These are phyloP conservation scores for Channa maculata DNA, from an alignment of 2,113 vertebrate species.

Conservation along the genomic window DNA sequence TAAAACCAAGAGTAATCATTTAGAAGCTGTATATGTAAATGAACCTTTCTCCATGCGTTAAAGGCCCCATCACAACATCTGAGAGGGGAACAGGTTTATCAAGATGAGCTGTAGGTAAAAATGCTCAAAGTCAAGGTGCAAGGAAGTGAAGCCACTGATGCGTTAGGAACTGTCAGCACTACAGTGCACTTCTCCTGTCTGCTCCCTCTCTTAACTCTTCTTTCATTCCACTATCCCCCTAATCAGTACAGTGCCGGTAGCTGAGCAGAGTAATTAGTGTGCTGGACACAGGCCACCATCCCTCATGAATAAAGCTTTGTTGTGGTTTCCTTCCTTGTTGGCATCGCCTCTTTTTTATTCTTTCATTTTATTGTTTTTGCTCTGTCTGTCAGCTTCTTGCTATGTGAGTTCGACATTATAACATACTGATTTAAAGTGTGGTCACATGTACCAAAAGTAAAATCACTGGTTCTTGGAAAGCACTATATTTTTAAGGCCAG, in stretches of 20 bases:
- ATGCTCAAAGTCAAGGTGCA: background rate
- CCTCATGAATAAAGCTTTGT: conserved; percentile 66
- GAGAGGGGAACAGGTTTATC: conserved; percentile 27
- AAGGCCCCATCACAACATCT: background rate
- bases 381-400: conserved; percentile 6
- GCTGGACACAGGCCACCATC: conserved; percentile 54
- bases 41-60: too few relatives aligned
- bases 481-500: conserved; percentile 44
- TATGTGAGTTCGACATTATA: conserved; percentile 19
- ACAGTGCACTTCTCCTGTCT: conserved; percentile 23
- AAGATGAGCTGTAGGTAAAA: conserved; percentile 6
- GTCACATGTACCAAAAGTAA: conserved; percentile 23
- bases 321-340: conserved; percentile 43
- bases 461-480: conserved; percentile 33
- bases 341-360: conserved; percentile 36
- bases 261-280: conserved; percentile 54
- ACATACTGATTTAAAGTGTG: conserved; percentile 29
- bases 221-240: conserved; percentile 40
- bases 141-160: conserved; percentile 48
- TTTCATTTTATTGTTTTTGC: conserved; percentile 45
- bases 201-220: conserved; percentile 21
- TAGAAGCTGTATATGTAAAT: too few relatives aligned
- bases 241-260: conserved; percentile 38
- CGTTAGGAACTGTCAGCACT: conserved; percentile 15
- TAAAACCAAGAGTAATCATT: too few relatives aligned